Conservation (phyloP, 1,140 invertebrate species). For the Hypothenemus hampei region DNA sequence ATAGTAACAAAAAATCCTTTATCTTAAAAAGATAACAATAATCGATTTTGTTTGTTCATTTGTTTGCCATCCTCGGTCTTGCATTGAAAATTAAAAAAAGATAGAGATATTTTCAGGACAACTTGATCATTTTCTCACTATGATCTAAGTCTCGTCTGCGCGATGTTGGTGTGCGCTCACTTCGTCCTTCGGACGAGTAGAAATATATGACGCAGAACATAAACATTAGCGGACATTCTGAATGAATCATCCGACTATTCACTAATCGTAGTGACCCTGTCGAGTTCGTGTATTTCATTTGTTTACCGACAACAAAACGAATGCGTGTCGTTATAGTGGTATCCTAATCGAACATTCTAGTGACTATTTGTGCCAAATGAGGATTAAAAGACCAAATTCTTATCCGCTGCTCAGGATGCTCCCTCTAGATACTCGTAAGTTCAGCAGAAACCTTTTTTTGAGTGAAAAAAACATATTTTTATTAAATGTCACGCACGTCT, state of each 20-base stretch:
- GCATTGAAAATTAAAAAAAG: no score
- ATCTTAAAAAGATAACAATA: no score
- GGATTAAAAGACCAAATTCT: constrained; percentile 59
- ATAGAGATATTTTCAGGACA: no score
- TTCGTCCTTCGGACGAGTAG: constrained; percentile 28
- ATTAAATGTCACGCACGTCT: no score
- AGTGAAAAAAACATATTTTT: not conserved
- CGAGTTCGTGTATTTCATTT: constrained; percentile 26
- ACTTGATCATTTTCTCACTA: no score
- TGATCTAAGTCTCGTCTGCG: no score
- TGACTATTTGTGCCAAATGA: constrained; percentile 47
- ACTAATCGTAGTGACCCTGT: constrained; percentile 30
- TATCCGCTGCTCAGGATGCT: constrained; percentile 57
- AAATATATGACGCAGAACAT: constrained; percentile 34
- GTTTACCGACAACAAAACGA: constrained; percentile 3
- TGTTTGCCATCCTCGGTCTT: no score
- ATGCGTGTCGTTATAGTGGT: constrained; percentile 4
- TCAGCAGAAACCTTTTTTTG: not conserved
- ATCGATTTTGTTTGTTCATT: no score
- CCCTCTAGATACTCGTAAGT: constrained; percentile 45
- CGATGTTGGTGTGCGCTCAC: constrained; percentile 5
- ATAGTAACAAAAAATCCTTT: no score
- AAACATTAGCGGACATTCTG: constrained; percentile 34
- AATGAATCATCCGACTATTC: constrained; percentile 31
- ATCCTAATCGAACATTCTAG: no score